Conservation (phyloP, 2,113 vertebrate species). For the Macrotis lagotis region DNA sequence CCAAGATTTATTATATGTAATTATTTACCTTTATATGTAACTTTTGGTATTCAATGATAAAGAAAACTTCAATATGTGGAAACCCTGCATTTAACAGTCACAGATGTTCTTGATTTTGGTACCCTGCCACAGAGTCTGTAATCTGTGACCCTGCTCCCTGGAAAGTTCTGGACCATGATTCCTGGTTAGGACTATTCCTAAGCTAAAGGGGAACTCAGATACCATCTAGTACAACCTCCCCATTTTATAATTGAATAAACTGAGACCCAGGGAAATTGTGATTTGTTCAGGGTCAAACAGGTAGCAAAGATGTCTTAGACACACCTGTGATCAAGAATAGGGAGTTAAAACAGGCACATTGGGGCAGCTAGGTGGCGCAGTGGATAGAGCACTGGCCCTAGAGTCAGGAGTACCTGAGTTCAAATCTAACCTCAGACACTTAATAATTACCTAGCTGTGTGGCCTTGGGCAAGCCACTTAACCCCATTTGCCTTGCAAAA, state of each 20-base stretch:
- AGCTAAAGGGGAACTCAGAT: not conserved
- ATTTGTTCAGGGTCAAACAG: not conserved
- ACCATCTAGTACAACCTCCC: not conserved
- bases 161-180: not conserved
- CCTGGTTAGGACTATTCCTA: not conserved
- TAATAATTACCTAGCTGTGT: too few relatives aligned
- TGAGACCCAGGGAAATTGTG: not conserved
- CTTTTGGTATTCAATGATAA: not conserved
- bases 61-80: not conserved
- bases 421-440: too few relatives aligned
- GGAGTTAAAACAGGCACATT: not conserved
- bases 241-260: not conserved
- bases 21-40: too few relatives aligned
- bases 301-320: too few relatives aligned
- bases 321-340: too few relatives aligned
- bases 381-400: too few relatives aligned
- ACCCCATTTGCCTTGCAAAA: too few relatives aligned
- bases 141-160: not conserved
- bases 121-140: not conserved
- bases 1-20: not conserved
- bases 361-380: too few relatives aligned
- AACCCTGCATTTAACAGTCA: not conserved
- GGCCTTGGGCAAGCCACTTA: too few relatives aligned
- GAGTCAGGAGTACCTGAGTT: too few relatives aligned
- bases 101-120: not conserved